Conservation (phyloP, 2,113 vertebrate species). For the Corapipo altera region DNA sequence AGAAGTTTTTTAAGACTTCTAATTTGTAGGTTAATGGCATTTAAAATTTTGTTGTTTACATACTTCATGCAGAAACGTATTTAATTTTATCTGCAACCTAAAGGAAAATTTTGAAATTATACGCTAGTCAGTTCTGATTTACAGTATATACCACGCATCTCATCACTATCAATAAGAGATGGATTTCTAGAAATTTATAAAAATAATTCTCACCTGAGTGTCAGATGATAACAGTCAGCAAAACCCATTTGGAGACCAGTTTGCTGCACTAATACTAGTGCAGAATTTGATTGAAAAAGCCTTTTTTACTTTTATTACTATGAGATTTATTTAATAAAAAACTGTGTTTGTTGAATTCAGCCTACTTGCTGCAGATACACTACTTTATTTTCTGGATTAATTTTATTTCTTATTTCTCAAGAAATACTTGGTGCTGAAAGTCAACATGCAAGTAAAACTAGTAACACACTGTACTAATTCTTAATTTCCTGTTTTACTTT, state of each 20-base stretch:
- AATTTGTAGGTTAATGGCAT: background rate
- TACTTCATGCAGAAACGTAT: background rate
- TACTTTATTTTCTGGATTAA: background rate
- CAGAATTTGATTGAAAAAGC: background rate
- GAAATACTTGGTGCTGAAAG: background rate
- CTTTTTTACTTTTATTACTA: background rate
- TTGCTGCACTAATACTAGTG: background rate
- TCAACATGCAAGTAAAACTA: background rate
- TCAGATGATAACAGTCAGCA: background rate
- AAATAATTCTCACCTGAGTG: background rate
- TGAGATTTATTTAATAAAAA: background rate
- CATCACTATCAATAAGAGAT: background rate
- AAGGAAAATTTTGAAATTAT: background rate
- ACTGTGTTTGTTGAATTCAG: background rate
- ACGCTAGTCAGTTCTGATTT: background rate
- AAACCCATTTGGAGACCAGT: background rate
- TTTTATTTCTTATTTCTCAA: background rate
- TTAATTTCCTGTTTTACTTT: background rate
- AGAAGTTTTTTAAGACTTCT: background rate
- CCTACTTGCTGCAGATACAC: background rate
- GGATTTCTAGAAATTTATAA: background rate
- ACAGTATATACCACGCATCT: background rate
- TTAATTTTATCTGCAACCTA: background rate
- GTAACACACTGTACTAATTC: background rate
- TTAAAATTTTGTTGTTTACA: background rate